Base-by-base conservation (phyloP, 2,113 vertebrate genomes). In the Hyaena hyaena region DNA sequence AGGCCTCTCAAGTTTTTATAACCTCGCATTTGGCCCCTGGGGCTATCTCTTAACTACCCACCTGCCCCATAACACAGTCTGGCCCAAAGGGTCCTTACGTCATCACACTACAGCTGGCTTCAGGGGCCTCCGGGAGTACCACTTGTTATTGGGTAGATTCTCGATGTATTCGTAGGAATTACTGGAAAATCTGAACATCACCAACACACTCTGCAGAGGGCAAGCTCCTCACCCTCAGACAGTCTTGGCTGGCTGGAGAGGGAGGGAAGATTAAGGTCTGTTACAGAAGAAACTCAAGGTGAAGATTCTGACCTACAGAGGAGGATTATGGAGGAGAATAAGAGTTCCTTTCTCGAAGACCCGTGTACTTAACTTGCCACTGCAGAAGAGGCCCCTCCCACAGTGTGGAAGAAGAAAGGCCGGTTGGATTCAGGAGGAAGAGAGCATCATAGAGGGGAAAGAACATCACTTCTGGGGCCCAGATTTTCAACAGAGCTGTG, bases 151-250 rank as follows among this genome's bases (percentile, higher is more conserved):
- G 23, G 28, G 26, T 7, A 12, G 61, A 19, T 10, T 24, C 31
- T 28, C 69, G 31, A 8, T 16, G 5, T 12, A 4, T n/a, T 17
- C 50, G 33, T 11, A 23, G 69, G 14, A 28, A 79, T n/a, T 50
- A 26, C 69, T 9, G 23, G 73, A 88, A 7, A 24, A 63, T n/a
- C 7, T 23, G 24, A 71, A 83, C 71, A 33, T 71, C 23, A 39
- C 0, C 0, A 33, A 4, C n/a, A 16, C 1, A 16, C 23, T 24
- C 82, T 19, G 31, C 7, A 4, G 5, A 65, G n/a, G 23, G 35
- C 33, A 31, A 79, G 3, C 45, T 73, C 23, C 43, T 77, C 31
- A 19, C 53, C 31, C 5, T 2, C 10, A 8, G 10, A n/a, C 35
- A 2, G 2, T 10, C 61, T 53, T 31, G 7, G 4, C 19, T 10